Conservation (phyloP, 2,888 invertebrate species). For the Plebejus melissa region DNA sequence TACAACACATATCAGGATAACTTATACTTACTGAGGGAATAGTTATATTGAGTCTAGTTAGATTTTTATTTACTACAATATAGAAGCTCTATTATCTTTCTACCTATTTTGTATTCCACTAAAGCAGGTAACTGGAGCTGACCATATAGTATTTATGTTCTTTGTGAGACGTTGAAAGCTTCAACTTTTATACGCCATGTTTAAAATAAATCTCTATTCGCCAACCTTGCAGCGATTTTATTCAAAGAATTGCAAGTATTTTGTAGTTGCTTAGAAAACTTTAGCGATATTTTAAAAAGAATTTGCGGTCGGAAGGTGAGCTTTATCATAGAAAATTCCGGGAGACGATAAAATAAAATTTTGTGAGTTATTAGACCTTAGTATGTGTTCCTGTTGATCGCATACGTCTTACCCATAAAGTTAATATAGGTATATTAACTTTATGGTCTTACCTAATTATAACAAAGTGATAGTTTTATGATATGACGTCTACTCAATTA, state of each 20-base stretch:
- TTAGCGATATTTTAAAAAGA: conserved; percentile 12
- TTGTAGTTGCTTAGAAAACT: conserved; percentile 18
- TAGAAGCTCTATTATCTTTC: not conserved
- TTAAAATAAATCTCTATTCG: conserved; percentile 18
- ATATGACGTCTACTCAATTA: too few relatives aligned
- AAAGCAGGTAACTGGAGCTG: not conserved
- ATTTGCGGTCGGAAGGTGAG: not conserved
- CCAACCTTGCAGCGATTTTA: conserved; percentile 11
- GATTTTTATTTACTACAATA: not conserved
- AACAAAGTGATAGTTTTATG: not conserved
- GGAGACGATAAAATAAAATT: not conserved
- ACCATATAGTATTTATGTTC: conserved; percentile 13
- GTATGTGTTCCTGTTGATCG: not conserved
- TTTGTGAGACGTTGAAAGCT: not conserved
- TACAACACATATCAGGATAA: too few relatives aligned
- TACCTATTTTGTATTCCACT: not conserved
- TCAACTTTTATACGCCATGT: conserved; percentile 13
- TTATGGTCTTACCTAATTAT: not conserved
- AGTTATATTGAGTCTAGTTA: not conserved
- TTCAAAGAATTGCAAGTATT: conserved; percentile 17
- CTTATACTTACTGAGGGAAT: too few relatives aligned
- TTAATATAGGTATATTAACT: too few relatives aligned
- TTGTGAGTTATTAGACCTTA: not conserved
- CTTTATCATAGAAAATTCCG: not conserved
- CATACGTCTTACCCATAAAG: not conserved